Conservation (phyloP, 2,797 vertebrate genomes). For the Gymnothorax javanicus region DNA sequence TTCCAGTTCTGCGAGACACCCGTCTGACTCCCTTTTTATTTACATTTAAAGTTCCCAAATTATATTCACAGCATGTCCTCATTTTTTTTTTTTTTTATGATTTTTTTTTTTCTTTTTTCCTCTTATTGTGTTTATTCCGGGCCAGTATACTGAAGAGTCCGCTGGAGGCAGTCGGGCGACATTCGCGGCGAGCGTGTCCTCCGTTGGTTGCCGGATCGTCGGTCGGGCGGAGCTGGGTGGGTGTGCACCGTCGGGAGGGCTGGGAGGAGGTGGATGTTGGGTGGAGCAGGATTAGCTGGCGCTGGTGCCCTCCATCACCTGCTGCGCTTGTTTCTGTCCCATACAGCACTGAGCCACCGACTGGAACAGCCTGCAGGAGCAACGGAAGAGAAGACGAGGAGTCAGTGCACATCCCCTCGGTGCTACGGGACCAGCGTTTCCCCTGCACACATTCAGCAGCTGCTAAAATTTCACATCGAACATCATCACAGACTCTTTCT, state of each 20-base stretch:
- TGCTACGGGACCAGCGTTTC: not conserved
- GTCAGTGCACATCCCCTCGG: not conserved
- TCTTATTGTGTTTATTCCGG: slow-evolving; percentile 68
- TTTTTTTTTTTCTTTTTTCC: slow-evolving; percentile 49
- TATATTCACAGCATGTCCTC: slow-evolving; percentile 92
- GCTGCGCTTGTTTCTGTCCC: slow-evolving; percentile 99
- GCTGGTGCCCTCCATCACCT: slow-evolving; percentile 98
- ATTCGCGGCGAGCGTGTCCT: slow-evolving; percentile 25
- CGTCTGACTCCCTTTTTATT: slow-evolving; percentile 82
- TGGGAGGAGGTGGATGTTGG: slow-evolving; percentile 52
- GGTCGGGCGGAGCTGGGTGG: slow-evolving; percentile 54
- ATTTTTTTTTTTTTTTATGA: slow-evolving; percentile 12
- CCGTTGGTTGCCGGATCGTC: slow-evolving; percentile 67
- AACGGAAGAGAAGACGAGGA: not conserved
- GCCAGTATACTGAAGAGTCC: slow-evolving; percentile 60
- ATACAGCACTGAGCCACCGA: slow-evolving; percentile 99
- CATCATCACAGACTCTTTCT: too few relatives aligned
- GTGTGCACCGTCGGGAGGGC: slow-evolving; percentile 49
- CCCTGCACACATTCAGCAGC: not conserved
- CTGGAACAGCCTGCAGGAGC: slow-evolving; percentile 88
- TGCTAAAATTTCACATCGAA: too few relatives aligned
- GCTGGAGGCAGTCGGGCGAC: slow-evolving; percentile 46
- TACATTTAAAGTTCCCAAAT: slow-evolving; percentile 89
- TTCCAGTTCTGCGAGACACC: slow-evolving; percentile 73
- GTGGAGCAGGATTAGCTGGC: slow-evolving; percentile 84